Conservation (phyloP, 1,140 invertebrate genomes). For the Linepithema humile region DNA sequence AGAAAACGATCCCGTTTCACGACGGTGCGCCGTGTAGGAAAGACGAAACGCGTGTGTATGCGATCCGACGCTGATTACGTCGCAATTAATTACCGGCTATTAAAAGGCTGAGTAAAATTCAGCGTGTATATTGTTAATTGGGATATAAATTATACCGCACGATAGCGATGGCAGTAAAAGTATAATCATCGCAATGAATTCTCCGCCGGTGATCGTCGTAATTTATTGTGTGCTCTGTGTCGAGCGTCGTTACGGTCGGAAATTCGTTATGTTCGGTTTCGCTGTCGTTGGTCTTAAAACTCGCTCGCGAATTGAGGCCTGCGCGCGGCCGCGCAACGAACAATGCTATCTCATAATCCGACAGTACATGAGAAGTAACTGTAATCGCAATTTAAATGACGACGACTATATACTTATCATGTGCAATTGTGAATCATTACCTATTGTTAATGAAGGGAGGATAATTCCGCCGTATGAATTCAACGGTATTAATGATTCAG, state of each 20-base stretch:
- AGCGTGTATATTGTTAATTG: constrained; percentile 22
- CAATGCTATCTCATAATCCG: constrained; percentile 7
- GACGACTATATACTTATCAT: background rate
- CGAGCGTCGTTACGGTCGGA: background rate
- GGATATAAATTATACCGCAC: background rate
- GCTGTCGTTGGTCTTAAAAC: constrained; percentile 6
- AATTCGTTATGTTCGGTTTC: background rate
- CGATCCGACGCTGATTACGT: background rate
- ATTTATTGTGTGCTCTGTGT: background rate
- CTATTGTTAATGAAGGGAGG: background rate
- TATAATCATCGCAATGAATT: constrained; percentile 11
- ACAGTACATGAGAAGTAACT: constrained; percentile 18
- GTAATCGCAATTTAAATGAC: background rate
- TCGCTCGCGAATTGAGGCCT: background rate
- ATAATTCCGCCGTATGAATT: background rate
- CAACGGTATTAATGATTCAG: background rate
- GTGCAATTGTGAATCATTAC: background rate
- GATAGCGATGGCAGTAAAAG: background rate
- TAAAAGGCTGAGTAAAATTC: no score
- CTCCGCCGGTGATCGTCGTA: background rate
- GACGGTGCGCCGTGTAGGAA: background rate
- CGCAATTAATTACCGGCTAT: constrained; percentile 30
- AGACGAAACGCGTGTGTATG: background rate
- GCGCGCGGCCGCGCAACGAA: background rate
- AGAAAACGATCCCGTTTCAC: constrained; percentile 1